Evolutionary conservation across 2,113 vertebrate genomes (phyloP).

Genomic region (Petrocephalus zakoni): DNA sequence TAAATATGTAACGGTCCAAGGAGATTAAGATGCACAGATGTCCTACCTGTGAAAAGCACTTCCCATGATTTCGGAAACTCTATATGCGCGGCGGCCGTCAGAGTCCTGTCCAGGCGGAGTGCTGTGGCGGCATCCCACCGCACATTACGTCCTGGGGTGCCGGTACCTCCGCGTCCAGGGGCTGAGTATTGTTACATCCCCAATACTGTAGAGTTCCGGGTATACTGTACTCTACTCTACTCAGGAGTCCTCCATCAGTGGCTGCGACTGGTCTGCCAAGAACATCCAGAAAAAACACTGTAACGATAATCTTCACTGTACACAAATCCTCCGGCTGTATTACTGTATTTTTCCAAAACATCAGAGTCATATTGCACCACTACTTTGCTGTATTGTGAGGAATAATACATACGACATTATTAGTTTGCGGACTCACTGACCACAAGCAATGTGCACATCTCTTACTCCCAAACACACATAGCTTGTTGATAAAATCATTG

Average conservation of each 20-base stretch:
- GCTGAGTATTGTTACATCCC: conserved; percentile 17
- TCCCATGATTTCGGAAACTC: background rate
- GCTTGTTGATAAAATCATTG: background rate
- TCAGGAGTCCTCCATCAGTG: conserved; percentile 16
- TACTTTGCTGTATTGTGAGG: background rate
- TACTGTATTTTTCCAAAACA: background rate
- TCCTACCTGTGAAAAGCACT: conserved; percentile 7
- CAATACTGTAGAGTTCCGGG: background rate
- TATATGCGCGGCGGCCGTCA: background rate
- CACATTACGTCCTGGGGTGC: background rate
- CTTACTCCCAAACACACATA: background rate
- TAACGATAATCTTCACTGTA: background rate
- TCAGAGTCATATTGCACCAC: background rate
- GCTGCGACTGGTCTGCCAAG: background rate
- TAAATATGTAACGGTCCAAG: background rate
- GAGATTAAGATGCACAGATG: background rate
- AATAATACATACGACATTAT: background rate
- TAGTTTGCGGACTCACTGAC: background rate
- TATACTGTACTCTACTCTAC: conserved; percentile 14
- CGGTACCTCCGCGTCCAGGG: background rate
- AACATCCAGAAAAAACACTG: background rate
- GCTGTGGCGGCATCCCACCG: background rate
- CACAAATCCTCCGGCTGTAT: background rate
- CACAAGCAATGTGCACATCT: background rate
- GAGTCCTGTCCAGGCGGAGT: background rate